Conservation (phyloP, 1,140 invertebrate species). For the Drosophila sproati region DNA sequence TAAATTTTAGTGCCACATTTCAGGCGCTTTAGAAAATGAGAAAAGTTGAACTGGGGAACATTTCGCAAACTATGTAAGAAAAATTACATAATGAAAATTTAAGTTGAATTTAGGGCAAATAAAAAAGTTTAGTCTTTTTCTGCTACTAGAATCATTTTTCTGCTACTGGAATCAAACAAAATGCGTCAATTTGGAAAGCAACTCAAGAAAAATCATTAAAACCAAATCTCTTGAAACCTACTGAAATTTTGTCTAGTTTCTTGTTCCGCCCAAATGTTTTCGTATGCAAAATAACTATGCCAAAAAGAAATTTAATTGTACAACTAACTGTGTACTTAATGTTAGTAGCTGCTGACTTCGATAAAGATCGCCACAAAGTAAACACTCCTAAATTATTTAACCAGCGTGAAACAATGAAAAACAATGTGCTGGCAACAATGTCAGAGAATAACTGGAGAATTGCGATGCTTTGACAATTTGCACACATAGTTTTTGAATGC, state of each 20-base stretch:
- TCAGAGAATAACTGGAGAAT: slow-evolving; percentile 38
- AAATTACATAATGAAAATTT: too few species aligned
- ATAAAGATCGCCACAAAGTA: slow-evolving; percentile 5
- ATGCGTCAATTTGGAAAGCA: too few species aligned
- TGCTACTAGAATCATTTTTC: too few species aligned
- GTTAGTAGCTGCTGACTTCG: slow-evolving; percentile 8
- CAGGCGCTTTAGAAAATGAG: background rate
- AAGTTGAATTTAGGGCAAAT: too few species aligned
- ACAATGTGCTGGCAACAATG: slow-evolving; percentile 50
- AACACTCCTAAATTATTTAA: slow-evolving; percentile 47
- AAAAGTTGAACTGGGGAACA: background rate
- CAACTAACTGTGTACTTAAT: slow-evolving; percentile 4
- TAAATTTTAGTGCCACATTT: background rate
- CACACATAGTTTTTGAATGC: slow-evolving; percentile 63
- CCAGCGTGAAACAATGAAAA: slow-evolving; percentile 64
- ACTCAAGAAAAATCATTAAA: too few species aligned
- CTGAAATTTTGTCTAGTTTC: background rate
- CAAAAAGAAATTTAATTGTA: slow-evolving; percentile 33
- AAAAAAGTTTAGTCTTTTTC: too few species aligned
- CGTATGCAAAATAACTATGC: background rate
- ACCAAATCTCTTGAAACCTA: too few species aligned
- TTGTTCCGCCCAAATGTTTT: background rate
- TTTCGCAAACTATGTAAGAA: background rate
- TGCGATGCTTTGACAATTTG: slow-evolving; percentile 55
- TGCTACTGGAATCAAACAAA: too few species aligned